Base-by-base conservation (phyloP, 2,113 vertebrate species). In the Tinamus guttatus region DNA sequence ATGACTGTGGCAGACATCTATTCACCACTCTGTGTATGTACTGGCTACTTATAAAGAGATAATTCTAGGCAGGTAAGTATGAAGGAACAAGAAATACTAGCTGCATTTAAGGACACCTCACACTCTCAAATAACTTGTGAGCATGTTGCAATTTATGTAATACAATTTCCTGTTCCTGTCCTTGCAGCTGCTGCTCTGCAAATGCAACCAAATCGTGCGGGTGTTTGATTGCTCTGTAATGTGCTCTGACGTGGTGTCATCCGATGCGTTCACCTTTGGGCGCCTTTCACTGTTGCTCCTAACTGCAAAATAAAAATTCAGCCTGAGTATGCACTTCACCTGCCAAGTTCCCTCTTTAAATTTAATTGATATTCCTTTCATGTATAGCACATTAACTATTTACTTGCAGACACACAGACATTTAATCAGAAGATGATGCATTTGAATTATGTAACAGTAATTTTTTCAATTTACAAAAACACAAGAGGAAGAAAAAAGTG, bases 271-370 rank as follows among this genome's bases (percentile, higher is more conserved):
- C 81, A 88, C 59, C 68, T 88, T 74, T 90, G 73, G 20, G 45
- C 40, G 43, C 19, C 76, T 77, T 89, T 38, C 34, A 40, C 32
- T 76, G 49, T 21, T 64, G 24, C 54, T 79, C 28, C 85, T 73
- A 85, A 63, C 19, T 69, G 64, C 79, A 76, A 32, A 87, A 85
- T 85, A 80, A 93, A 81, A 89, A 89, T 87, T 69, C 70, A 69
- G 71, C 52, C 36, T 59, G 17, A 59, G 49, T 41, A 11, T 62
- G 56, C n/a, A 17, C 47, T 73, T 43, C 28, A 82, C 25, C 70
- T 94, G 85, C 79, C 95, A 89, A 89, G 5, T 65, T 68, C 0
- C 1, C 70, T 85, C 43, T 93, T 85, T 60, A 85, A 68, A 73
- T 75, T 89, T 41, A 87, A 45, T 75, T 89, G 89, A 91, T 62